A percentile compares a stretch with the other conserved stretches of the same genome.
Evolutionary conservation across 1,140 invertebrate genomes (phyloP).

Genomic region (Ips nitidus): DNA sequence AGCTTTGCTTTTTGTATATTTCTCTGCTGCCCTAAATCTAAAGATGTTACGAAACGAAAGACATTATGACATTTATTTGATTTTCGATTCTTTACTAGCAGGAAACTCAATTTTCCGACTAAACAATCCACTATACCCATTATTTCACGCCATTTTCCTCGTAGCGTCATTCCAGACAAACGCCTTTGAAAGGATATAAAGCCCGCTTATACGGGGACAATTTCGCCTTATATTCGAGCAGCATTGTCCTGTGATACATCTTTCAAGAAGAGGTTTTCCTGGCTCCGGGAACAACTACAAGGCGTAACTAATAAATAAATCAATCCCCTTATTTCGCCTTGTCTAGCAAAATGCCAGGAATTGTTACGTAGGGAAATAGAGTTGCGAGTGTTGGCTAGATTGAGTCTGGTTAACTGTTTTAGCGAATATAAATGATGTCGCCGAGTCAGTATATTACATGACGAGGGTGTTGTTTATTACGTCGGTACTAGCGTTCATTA

Average conservation of each 20-base stretch:
- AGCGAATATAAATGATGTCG: constrained; percentile 16
- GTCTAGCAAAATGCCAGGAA: constrained; percentile 23
- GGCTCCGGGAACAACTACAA: constrained; percentile 31
- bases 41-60: background rate
- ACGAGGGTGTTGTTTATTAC: constrained; percentile 13
- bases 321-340: constrained; percentile 29
- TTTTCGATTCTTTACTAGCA: background rate
- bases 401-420: constrained; percentile 27
- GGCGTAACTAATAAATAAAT: constrained; percentile 35
- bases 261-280: constrained; percentile 30
- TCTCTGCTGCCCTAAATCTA: background rate
- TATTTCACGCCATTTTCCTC: constrained; percentile 32
- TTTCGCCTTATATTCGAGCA: constrained; percentile 31
- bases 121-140: constrained; percentile 19
- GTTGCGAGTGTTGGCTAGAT: constrained; percentile 21
- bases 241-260: constrained; percentile 32
- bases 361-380: constrained; percentile 28
- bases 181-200: constrained; percentile 32
- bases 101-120: constrained; percentile 22
- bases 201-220: constrained; percentile 30
- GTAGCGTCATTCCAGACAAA: constrained; percentile 26
- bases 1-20: no score
- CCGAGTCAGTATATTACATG: constrained; percentile 12
- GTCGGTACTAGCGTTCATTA: no score
- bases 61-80: background rate